phyloP scores from a whole-genome alignment of 2,888 invertebrate species.

The Pecten maximus region DNA sequence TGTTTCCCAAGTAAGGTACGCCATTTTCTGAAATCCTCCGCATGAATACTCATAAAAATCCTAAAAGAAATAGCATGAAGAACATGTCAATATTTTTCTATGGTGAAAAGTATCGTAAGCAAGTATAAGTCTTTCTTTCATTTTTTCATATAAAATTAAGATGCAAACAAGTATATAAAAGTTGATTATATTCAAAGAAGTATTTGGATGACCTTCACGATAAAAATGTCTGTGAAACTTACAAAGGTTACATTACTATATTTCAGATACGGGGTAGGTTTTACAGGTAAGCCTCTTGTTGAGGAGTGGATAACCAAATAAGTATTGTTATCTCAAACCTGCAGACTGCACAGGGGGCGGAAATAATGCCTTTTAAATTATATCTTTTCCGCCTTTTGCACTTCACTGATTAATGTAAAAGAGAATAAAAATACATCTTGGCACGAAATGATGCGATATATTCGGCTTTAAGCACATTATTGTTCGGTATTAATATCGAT shows the following conservation, averaged over 20 bases:
- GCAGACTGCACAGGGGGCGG: not conserved
- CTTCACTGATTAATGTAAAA: not conserved
- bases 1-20: conserved; percentile 68
- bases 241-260: too few species aligned
- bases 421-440: not conserved
- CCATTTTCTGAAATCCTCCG: conserved; percentile 67
- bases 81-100: too few species aligned
- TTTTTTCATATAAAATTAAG: too few species aligned
- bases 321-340: not conserved
- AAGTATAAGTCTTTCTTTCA: too few species aligned
- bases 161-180: too few species aligned
- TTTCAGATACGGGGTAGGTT: not conserved
- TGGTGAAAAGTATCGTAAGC: too few species aligned
- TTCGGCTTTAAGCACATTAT: not conserved
- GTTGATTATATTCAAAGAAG: too few species aligned
- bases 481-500: not conserved
- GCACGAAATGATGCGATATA: conserved; percentile 12
- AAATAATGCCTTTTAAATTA: not conserved
- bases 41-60: conserved; percentile 75
- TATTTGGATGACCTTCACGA: too few species aligned
- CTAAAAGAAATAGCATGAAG: conserved; percentile 60
- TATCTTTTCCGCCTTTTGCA: conserved; percentile 33
- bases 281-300: not conserved
- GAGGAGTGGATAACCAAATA: not conserved
- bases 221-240: too few species aligned